Percentiles rank a stretch among this genome's conserved stretches.
phyloP scores from a whole-genome alignment of 2,888 invertebrate species.

The Coecobrya sp. region DNA sequence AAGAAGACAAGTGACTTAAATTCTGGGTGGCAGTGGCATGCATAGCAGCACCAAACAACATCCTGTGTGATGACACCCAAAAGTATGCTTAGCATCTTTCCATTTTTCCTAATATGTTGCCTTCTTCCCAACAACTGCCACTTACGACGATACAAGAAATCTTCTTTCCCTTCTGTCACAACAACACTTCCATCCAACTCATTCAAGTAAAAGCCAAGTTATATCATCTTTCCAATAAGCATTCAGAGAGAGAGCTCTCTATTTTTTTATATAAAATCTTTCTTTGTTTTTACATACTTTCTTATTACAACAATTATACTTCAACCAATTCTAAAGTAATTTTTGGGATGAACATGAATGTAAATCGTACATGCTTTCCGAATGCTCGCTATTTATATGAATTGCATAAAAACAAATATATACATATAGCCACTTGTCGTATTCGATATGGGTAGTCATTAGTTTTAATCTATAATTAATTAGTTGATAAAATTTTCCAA shows the following conservation, averaged over 20 bases:
- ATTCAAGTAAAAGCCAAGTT: conserved; percentile 36
- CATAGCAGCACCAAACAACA: conserved; percentile 53
- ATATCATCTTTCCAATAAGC: neutral
- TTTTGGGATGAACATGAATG: neutral
- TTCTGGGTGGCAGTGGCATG: conserved; percentile 68
- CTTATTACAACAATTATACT: conserved; percentile 19
- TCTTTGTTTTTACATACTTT: conserved; percentile 20
- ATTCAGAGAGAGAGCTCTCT: no score
- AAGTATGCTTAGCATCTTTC: conserved; percentile 68
- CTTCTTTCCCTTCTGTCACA: conserved; percentile 48
- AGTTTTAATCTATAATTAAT: conserved; percentile 50
- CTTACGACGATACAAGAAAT: conserved; percentile 33
- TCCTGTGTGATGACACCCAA: conserved; percentile 62
- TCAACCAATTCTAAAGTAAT: neutral
- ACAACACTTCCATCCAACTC: conserved; percentile 46
- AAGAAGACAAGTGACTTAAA: conserved; percentile 35
- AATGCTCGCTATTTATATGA: no score
- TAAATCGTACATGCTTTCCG: no score
- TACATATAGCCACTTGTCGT: neutral
- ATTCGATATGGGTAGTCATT: neutral
- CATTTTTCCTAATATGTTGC: conserved; percentile 54
- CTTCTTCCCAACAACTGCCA: neutral
- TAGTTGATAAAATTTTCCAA: conserved; percentile 1
- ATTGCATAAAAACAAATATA: no score
- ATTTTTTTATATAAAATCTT: neutral